Evolutionary conservation across 2,888 invertebrate species (phyloP).

Genomic region (Taphrorychus bicolor): DNA sequence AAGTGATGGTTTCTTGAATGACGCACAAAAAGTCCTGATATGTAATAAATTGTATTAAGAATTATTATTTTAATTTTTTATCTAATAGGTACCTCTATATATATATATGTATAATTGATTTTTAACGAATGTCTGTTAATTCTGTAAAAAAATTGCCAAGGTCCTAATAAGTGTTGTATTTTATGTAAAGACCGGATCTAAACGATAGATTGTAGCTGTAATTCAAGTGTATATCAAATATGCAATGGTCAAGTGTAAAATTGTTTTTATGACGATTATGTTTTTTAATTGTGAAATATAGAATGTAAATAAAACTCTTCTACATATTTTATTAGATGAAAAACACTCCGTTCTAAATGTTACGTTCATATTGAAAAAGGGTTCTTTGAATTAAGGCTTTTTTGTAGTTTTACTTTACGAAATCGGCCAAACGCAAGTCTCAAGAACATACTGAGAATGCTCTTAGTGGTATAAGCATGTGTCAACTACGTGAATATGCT

Average conservation of each 20-base stretch:
- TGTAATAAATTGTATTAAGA: too few species aligned
- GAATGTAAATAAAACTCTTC: conserved; percentile 31
- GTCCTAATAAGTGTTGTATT: conserved; percentile 34
- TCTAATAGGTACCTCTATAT: not conserved
- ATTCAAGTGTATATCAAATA: conserved; percentile 35
- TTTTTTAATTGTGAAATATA: conserved; percentile 29
- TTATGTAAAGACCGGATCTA: conserved; percentile 32
- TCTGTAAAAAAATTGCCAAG: conserved; percentile 12
- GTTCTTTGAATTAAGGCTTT: too few species aligned
- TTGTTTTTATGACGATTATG: conserved; percentile 26
- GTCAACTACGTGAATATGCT: too few species aligned
- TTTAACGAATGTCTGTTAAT: not conserved
- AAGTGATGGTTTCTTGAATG: conserved; percentile 2
- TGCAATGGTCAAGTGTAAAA: conserved; percentile 35
- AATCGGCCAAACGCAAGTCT: too few species aligned
- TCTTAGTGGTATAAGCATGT: too few species aligned
- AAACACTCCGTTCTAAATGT: not conserved
- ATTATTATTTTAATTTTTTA: too few species aligned
- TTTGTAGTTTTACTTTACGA: too few species aligned
- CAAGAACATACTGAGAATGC: too few species aligned
- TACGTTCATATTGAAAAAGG: too few species aligned
- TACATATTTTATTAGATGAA: too few species aligned
- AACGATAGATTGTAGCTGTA: conserved; percentile 19
- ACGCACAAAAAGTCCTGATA: conserved; percentile 14
- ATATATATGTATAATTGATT: not conserved